A percentile compares a stretch with the other conserved stretches of the same genome.
phyloP scores from a whole-genome alignment of 2,113 vertebrate genomes.

The Bolborhynchus lineola region DNA sequence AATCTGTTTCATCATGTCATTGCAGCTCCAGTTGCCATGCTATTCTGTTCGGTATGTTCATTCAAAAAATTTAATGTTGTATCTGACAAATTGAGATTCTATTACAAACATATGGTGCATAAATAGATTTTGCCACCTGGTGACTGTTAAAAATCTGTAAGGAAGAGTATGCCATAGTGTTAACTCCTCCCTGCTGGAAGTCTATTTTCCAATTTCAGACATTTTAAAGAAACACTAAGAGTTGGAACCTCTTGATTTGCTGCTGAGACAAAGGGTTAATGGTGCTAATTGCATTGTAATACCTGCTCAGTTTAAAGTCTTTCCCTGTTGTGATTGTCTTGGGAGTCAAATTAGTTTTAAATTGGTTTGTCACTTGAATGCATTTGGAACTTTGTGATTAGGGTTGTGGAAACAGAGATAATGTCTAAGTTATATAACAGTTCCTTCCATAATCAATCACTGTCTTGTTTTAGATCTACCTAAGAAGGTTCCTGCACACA shows the following conservation, averaged over 20 bases:
- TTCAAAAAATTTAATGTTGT: conserved; percentile 57
- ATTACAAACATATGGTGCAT: conserved; percentile 66
- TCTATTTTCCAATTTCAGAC: conserved; percentile 36
- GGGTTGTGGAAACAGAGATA: conserved; percentile 12
- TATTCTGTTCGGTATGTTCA: conserved; percentile 67
- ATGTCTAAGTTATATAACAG: conserved; percentile 58
- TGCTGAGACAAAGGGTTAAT: conserved; percentile 60
- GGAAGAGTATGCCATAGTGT: conserved; percentile 26
- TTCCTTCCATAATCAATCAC: conserved; percentile 53
- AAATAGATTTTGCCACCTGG: conserved; percentile 70
- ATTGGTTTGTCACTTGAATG: conserved; percentile 62
- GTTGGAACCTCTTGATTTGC: conserved; percentile 32
- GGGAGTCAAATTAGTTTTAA: conserved; percentile 68
- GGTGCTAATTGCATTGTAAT: conserved; percentile 51
- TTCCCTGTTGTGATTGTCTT: conserved; percentile 59
- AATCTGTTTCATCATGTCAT: conserved; percentile 72
- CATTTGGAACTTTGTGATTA: conserved; percentile 57
- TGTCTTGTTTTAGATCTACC: conserved; percentile 55
- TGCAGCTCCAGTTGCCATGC: conserved; percentile 63
- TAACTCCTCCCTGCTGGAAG: conserved; percentile 59
- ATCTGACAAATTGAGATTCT: conserved; percentile 46
- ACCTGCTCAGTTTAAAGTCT: conserved; percentile 56
- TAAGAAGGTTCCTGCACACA: conserved; percentile 10
- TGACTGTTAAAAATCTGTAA: conserved; percentile 50
- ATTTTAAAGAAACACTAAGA: conserved; percentile 40